A percentile compares a stretch with the other conserved stretches of the same genome.
These are phyloP conservation scores for Spicauda simplicius DNA, from an alignment of 2,888 invertebrate species.

Conservation along the genomic window DNA sequence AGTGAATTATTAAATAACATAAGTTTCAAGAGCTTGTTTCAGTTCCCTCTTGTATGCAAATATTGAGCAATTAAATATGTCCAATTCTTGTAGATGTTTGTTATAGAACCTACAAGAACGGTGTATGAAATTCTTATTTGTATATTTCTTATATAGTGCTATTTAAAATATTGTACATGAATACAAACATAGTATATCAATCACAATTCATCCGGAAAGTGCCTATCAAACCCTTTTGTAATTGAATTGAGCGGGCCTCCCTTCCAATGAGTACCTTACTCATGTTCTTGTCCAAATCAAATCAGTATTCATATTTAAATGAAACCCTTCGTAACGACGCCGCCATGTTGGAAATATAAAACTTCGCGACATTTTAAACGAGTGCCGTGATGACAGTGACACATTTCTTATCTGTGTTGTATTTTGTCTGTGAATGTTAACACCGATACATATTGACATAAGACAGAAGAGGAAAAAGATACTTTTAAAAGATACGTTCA, in stretches of 20 bases:
- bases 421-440: neutral
- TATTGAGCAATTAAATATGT: no score
- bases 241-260: conserved; percentile 15
- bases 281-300: conserved; percentile 14
- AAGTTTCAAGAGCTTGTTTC: no score
- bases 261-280: neutral
- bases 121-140: no score
- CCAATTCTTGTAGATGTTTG: no score
- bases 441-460: no score
- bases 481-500: no score
- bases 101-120: no score
- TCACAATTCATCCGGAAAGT: conserved; percentile 15
- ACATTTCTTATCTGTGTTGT: neutral
- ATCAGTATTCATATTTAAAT: conserved; percentile 5
- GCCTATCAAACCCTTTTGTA: conserved; percentile 23
- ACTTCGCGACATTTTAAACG: neutral
- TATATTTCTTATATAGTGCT: no score
- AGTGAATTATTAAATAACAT: no score
- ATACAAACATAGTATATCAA: neutral
- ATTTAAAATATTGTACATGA: no score
- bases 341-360: neutral
- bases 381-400: neutral
- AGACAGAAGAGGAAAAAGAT: no score
- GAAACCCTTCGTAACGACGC: neutral
- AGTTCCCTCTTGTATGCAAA: no score